phyloP scores from a whole-genome alignment of 2,113 vertebrate genomes.

The Lontra canadensis region DNA sequence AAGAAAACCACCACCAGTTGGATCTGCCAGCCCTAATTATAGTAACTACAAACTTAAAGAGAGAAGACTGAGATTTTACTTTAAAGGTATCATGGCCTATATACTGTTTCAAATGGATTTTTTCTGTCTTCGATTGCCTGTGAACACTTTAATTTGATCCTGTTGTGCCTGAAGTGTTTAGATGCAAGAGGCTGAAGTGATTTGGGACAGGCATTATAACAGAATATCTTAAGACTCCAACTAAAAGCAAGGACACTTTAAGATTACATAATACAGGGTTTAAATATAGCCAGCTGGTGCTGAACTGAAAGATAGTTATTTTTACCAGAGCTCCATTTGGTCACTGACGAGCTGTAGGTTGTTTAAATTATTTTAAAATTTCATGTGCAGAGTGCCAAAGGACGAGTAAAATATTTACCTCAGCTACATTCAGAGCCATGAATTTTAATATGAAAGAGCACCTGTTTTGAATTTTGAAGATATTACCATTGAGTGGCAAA shows the following conservation, averaged over 20 bases:
- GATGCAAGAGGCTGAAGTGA: conserved; percentile 61
- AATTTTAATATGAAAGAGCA: conserved; percentile 50
- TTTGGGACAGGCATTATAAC: conserved; percentile 48
- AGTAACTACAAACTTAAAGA: conserved; percentile 70
- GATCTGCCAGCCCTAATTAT: conserved; percentile 64
- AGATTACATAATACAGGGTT: conserved; percentile 74
- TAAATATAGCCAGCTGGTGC: conserved; percentile 74
- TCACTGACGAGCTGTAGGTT: conserved; percentile 49
- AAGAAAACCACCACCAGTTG: conserved; percentile 62
- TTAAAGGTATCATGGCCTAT: conserved; percentile 54
- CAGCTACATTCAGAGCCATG: not conserved
- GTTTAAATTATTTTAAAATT: conserved; percentile 71
- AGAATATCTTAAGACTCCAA: conserved; percentile 59
- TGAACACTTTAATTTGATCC: conserved; percentile 59
- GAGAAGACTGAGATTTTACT: conserved; percentile 60
- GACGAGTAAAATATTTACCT: conserved; percentile 72
- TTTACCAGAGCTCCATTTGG: conserved; percentile 72
- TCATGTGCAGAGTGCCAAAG: conserved; percentile 13
- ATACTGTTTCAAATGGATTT: conserved; percentile 55
- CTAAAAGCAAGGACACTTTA: conserved; percentile 72
- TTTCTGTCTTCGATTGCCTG: conserved; percentile 54
- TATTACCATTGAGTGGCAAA: not conserved
- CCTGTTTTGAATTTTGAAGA: conserved; percentile 36
- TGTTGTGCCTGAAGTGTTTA: conserved; percentile 57
- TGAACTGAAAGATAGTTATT: conserved; percentile 74